Evolutionary conservation across 1,140 invertebrate species (phyloP).

Genomic region (Aphidius ervi): DNA sequence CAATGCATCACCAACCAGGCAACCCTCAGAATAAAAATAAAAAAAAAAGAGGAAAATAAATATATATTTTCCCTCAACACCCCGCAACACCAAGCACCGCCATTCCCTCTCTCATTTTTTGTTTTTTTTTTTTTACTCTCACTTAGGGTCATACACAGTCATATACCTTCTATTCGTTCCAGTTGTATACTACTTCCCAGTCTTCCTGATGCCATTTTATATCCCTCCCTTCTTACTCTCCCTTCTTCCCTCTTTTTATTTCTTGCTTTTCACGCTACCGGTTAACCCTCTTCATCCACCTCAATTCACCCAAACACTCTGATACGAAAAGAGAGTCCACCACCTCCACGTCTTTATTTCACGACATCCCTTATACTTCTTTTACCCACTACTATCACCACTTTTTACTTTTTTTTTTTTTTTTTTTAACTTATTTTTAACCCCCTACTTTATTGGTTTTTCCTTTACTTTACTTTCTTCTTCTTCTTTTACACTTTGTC

Average conservation of each 20-base stretch:
- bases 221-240: constrained; percentile 25
- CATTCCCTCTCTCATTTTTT: constrained; percentile 16
- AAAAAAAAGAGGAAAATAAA: no score
- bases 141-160: constrained; percentile 17
- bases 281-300: background rate
- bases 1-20: constrained; percentile 52
- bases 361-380: constrained; percentile 18
- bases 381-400: constrained; percentile 11
- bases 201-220: background rate
- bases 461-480: constrained; percentile 22
- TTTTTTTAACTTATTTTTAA: background rate
- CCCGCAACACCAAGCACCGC: constrained; percentile 32
- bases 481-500: constrained; percentile 10
- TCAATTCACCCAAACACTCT: no score
- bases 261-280: constrained; percentile 23
- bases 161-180: constrained; percentile 29
- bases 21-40: constrained; percentile 31
- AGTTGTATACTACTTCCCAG: constrained; percentile 27
- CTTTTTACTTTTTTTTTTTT: background rate
- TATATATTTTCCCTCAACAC: constrained; percentile 26
- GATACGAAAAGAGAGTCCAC: constrained; percentile 20
- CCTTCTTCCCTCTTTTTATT: constrained; percentile 29
- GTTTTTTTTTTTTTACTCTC: constrained; percentile 4
- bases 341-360: constrained; percentile 17
- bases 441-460: constrained; percentile 8